Conservation (phyloP, 2,797 vertebrate species). For the Orestias chungarensis region DNA sequence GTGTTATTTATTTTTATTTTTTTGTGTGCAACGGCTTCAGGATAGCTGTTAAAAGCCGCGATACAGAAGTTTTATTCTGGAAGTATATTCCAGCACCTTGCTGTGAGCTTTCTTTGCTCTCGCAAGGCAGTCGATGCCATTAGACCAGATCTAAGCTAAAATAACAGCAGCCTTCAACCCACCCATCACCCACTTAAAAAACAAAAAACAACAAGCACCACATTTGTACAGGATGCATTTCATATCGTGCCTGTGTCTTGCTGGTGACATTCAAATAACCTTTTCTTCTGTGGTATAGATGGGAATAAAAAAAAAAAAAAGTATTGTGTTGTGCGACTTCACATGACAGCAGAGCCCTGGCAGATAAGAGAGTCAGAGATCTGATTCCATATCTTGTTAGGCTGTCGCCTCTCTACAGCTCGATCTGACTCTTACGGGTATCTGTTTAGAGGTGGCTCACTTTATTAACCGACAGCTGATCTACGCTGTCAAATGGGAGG, state of each 20-base stretch:
- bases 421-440: conserved; percentile 60
- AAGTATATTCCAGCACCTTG: conserved; percentile 53
- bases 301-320: conserved; percentile 69
- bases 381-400: conserved; percentile 71
- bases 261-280: conserved; percentile 81
- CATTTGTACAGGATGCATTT: conserved; percentile 71
- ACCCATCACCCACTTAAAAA: conserved; percentile 39
- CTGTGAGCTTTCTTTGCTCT: conserved; percentile 35
- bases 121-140: conserved; percentile 56
- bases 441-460: conserved; percentile 61
- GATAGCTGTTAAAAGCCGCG: conserved; percentile 54
- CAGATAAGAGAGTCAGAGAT: conserved; percentile 67
- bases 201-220: conserved; percentile 46
- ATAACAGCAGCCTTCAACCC: conserved; percentile 42
- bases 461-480: conserved; percentile 71
- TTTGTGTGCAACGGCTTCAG: conserved; percentile 55
- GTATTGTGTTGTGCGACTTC: conserved; percentile 62
- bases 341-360: conserved; percentile 61
- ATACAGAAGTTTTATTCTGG: conserved; percentile 48
- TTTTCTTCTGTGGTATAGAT: conserved; percentile 73
- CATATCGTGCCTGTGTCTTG: conserved; percentile 65
- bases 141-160: conserved; percentile 58
- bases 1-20: conserved; percentile 53
- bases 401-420: conserved; percentile 63
- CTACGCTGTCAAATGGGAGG: conserved; percentile 55